Evolutionary conservation across 2,113 vertebrate genomes (phyloP).

Genomic region (Peucedramus taeniatus): DNA sequence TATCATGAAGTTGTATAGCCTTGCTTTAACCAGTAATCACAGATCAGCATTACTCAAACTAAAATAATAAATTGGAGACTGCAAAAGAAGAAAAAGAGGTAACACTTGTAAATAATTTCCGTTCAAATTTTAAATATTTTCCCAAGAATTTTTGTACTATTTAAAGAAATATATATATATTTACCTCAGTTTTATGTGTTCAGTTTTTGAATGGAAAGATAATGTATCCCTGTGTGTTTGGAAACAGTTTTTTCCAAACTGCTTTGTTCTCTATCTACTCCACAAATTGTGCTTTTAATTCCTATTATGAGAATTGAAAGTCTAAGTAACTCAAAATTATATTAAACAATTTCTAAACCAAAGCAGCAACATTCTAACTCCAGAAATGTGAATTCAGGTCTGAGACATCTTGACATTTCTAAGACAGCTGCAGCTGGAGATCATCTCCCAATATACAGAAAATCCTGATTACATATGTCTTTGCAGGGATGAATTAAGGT

Average conservation of each 20-base stretch:
- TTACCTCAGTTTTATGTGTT: not conserved
- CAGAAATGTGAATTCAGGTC: constrained; percentile 52
- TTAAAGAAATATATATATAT: not conserved
- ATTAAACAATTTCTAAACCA: constrained; percentile 16
- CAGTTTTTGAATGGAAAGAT: not conserved
- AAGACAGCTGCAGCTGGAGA: constrained; percentile 51
- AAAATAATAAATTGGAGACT: not conserved
- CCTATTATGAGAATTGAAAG: not conserved
- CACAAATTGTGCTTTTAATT: constrained; percentile 3
- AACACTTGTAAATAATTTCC: not conserved
- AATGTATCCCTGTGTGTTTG: not conserved
- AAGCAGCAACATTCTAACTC: constrained; percentile 16
- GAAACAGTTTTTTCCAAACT: not conserved
- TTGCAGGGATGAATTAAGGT: constrained; percentile 54
- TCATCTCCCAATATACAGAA: constrained; percentile 33
- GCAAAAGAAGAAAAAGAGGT: not conserved
- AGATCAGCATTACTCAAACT: not conserved
- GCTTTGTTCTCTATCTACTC: not conserved
- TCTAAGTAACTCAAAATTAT: constrained; percentile 1
- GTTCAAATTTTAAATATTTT: not conserved
- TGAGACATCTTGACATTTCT: constrained; percentile 46
- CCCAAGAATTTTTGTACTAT: not conserved
- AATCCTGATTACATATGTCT: constrained; percentile 53
- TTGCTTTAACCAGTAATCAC: not conserved
- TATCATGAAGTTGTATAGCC: not conserved